Conservation (phyloP, 2,113 vertebrate genomes). For the Mohoua ochrocephala region DNA sequence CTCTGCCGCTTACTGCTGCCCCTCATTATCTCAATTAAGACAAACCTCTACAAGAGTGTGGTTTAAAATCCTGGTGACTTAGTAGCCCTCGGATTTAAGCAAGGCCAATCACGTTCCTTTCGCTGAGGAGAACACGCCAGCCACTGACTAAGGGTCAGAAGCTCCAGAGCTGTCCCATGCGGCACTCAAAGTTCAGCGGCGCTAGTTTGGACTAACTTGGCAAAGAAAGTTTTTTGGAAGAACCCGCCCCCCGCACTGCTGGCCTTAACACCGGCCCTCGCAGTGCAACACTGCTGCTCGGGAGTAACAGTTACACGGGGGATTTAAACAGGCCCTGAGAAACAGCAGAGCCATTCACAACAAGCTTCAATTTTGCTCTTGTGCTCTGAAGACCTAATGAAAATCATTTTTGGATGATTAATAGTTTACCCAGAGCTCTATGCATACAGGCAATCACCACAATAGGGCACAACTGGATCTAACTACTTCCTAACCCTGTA, state of each 20-base stretch:
- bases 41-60: slow-evolving; percentile 6
- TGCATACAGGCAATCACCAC: neutral
- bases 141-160: neutral
- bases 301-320: neutral
- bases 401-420: neutral
- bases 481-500: neutral
- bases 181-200: accelerated
- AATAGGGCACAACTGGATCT: neutral
- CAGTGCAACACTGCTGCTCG: neutral
- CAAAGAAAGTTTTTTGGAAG: accelerated
- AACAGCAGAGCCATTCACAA: neutral
- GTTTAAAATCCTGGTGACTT: neutral
- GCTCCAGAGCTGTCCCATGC: neutral
- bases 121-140: neutral
- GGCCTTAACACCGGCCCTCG: accelerated
- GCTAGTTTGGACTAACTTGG: accelerated
- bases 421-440: neutral
- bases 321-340: neutral
- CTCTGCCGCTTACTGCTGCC: neutral
- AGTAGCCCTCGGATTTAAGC: neutral
- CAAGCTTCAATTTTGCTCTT: neutral
- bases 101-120: neutral
- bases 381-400: neutral
- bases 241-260: neutral
- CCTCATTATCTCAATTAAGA: slow-evolving; percentile 54